Percentiles rank a stretch among this genome's conserved stretches.
Conservation (phyloP, 1,140 invertebrate species). For the Drosophila biarmipes region DNA sequence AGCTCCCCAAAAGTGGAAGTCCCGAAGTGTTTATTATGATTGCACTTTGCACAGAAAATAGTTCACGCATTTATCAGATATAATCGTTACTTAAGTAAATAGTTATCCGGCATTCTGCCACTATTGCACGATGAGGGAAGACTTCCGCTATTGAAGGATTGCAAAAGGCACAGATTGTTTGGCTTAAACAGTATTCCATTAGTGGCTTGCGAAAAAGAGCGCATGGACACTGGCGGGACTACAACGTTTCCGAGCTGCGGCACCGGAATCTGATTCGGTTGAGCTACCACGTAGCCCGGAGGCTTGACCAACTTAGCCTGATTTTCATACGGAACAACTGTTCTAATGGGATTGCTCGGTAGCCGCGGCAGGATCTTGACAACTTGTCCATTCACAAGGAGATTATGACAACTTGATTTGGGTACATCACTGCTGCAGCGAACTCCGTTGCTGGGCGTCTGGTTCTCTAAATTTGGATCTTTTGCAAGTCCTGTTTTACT, state of each 20-base stretch:
- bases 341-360: background rate
- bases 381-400: background rate
- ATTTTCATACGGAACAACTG: background rate
- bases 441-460: background rate
- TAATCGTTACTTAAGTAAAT: background rate
- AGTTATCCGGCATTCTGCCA: background rate
- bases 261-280: background rate
- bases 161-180: background rate
- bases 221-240: background rate
- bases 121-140: too few species aligned
- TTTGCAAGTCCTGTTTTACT: background rate
- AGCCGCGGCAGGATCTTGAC: background rate
- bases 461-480: background rate
- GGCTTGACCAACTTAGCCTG: too few species aligned
- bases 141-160: background rate
- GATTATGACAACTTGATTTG: background rate
- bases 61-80: too few species aligned
- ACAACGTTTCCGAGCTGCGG: too few species aligned
- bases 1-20: too few species aligned
- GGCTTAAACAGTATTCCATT: background rate
- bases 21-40: background rate
- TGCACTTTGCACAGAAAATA: background rate
- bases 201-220: background rate
- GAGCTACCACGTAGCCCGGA: background rate
- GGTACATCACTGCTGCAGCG: background rate